A percentile compares a stretch with the other conserved stretches of the same genome.
Conservation (phyloP, 2,797 vertebrate genomes). For the Odontamblyopus lacepedii region DNA sequence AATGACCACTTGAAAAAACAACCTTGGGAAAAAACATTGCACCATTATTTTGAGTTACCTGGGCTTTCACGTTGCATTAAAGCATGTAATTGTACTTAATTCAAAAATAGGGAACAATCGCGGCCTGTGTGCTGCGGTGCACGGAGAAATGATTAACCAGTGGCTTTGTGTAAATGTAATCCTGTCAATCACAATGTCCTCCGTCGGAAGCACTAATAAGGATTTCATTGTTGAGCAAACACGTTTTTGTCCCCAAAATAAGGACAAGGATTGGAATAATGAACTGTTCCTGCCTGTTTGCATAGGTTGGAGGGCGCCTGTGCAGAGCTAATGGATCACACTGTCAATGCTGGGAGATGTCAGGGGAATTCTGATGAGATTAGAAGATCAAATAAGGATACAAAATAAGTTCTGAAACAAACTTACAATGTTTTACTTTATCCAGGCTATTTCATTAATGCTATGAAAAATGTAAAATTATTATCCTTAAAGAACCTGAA, state of each 20-base stretch:
- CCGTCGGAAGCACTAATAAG: constrained; percentile 66
- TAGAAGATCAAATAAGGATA: neutral
- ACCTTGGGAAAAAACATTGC: constrained; percentile 23
- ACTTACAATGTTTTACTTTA: neutral
- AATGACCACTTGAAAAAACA: constrained; percentile 4
- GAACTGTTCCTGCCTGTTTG: constrained; percentile 52
- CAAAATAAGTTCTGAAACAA: neutral
- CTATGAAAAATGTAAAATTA: too few relatives aligned
- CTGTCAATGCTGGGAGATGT: constrained; percentile 20
- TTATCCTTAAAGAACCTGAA: too few relatives aligned
- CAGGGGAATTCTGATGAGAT: constrained; percentile 20
- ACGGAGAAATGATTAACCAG: constrained; percentile 66
- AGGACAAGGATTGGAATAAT: constrained; percentile 66
- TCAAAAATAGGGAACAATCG: constrained; percentile 61
- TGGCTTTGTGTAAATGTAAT: constrained; percentile 71
- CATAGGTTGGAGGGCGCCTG: constrained; percentile 36
- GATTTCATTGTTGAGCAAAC: constrained; percentile 76
- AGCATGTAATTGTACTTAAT: constrained; percentile 69
- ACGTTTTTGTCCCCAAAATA: constrained; percentile 57
- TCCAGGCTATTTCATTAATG: neutral
- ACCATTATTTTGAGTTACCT: constrained; percentile 27
- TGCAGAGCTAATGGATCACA: constrained; percentile 41
- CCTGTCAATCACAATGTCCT: constrained; percentile 71
- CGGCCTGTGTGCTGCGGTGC: constrained; percentile 52
- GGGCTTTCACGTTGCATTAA: constrained; percentile 51